These are phyloP conservation scores for Perca schrenkii DNA, from an alignment of 2,113 vertebrate genomes.

Conservation along the genomic window DNA sequence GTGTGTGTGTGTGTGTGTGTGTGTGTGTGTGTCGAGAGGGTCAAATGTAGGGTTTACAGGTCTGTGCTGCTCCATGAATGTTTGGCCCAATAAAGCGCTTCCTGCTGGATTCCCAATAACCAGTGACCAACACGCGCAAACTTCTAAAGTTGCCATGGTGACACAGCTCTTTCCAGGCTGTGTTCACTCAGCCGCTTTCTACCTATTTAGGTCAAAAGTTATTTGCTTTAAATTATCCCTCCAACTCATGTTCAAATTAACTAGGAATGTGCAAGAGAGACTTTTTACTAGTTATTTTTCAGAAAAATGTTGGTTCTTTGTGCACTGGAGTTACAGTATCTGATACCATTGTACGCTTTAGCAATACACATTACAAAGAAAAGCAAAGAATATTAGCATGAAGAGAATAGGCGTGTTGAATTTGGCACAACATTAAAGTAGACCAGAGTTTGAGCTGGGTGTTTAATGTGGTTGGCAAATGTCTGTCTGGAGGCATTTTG, in stretches of 20 bases:
- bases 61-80: conserved; percentile 42
- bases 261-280: neutral
- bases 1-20: conserved; percentile 8
- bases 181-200: conserved; percentile 40
- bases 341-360: neutral
- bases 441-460: conserved; percentile 14
- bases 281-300: conserved; percentile 20
- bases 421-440: conserved; percentile 40
- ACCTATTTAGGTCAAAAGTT: conserved; percentile 50
- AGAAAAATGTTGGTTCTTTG: neutral
- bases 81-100: conserved; percentile 73
- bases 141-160: conserved; percentile 58
- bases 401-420: conserved; percentile 32
- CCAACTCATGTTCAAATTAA: neutral
- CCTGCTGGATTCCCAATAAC: conserved; percentile 69
- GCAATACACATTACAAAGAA: conserved; percentile 36
- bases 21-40: neutral
- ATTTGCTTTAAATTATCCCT: conserved; percentile 19
- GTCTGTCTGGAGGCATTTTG: conserved; percentile 54
- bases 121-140: conserved; percentile 50
- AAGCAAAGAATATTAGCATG: conserved; percentile 2
- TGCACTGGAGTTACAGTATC: neutral
- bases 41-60: conserved; percentile 29
- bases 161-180: conserved; percentile 24
- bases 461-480: conserved; percentile 58